Evolutionary conservation across 2,797 vertebrate genomes (phyloP), one percentile per base, ranked within the genome.

Genomic region (Anguilla anguilla): DNA sequence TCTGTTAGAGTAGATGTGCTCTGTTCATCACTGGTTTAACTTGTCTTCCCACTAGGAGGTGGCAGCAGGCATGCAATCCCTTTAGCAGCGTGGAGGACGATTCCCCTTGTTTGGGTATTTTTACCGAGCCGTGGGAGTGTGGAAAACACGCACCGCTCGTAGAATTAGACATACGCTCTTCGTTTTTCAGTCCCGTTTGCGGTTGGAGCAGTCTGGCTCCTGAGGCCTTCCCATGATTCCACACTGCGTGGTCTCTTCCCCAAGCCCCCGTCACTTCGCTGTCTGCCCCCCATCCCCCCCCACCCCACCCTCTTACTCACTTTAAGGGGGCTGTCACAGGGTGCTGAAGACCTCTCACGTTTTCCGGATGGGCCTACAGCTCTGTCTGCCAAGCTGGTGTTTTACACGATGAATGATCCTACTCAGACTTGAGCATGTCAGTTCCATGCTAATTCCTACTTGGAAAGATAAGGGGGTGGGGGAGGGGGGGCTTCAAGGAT

Each of bases 391-490:
- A 43, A 25, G 22, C 88, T 0, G 31, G 0, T 9, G 87, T 88
- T 55, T 86, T 87, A 57, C 2, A 1, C 31, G 28, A 74, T 43
- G 88, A 83, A 87, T 67, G 6, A 74, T 15, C 0, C 84, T 87
- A 84, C 87, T 86, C 81, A 59, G 5, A 85, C 86, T 88, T 87
- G 87, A 53, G 35, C 31, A 17, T 91, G 89, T 67, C 88, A 91
- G 87, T 90, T 90, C 92, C 92, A 90, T 91, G 86, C 64, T 86
- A 88, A 87, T 88, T 87, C 87, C 22, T 39, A 67, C 79, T 69
- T 83, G 67, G 86, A 39, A 51, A 81, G 84, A 43, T 43, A 43
- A 43, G 39, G 39, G 35, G 39, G n/a, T n/a, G 39, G 39, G n/a
- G n/a, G n/a, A n/a, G 55, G 13, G 15, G 67, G 51, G 35, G 22